These are phyloP conservation scores for Anisognathus igniventris DNA, from an alignment of 2,797 vertebrate species.

Conservation along the genomic window DNA sequence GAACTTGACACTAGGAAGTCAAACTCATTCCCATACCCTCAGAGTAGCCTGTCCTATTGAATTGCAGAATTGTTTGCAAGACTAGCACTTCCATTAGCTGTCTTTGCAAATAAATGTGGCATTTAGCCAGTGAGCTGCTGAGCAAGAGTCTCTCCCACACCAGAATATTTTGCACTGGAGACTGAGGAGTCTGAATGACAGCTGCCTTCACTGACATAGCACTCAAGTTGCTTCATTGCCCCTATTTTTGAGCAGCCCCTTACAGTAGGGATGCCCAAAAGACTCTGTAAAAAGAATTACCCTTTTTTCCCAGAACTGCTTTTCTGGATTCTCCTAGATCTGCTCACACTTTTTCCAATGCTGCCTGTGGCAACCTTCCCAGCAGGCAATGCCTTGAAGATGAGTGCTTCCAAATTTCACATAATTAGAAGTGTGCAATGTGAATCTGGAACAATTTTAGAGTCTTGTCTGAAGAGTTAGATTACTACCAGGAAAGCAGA, in stretches of 20 bases:
- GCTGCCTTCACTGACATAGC: background rate
- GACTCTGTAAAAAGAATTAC: background rate
- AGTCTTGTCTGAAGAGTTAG: background rate
- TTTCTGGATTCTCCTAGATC: background rate
- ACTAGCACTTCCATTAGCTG: background rate
- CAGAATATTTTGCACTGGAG: background rate
- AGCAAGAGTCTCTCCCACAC: background rate
- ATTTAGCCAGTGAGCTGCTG: background rate
- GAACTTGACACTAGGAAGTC: background rate
- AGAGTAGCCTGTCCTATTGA: background rate
- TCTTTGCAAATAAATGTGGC: background rate
- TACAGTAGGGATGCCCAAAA: background rate
- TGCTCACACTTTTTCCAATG: background rate
- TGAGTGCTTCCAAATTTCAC: background rate
- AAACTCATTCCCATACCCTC: background rate
- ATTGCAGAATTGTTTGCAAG: background rate
- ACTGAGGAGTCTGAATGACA: background rate
- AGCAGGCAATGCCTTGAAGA: background rate
- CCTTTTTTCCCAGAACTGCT: background rate
- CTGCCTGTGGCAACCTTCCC: background rate
- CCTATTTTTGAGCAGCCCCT: background rate
- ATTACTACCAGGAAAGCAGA: background rate
- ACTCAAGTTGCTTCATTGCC: background rate
- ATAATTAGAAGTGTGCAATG: background rate
- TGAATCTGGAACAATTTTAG: background rate